Percentiles rank a stretch among this genome's conserved stretches.
Evolutionary conservation across 1,140 invertebrate genomes (phyloP).

Genomic region (Brachionus rotundiformis): DNA sequence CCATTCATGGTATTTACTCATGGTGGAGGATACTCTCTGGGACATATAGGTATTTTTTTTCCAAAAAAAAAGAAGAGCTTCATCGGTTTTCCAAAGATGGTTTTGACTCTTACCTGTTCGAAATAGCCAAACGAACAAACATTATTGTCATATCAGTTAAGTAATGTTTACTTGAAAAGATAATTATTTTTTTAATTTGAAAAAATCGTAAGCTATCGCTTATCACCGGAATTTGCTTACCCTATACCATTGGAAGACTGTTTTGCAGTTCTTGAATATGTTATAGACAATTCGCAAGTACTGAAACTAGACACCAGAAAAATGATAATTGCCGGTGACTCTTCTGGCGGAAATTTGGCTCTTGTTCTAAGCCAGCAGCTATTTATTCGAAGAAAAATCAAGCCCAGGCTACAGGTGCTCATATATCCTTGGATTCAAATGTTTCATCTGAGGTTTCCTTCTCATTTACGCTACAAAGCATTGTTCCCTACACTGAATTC

Average conservation of each 20-base stretch:
- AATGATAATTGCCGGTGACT: constrained; percentile 48
- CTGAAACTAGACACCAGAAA: constrained; percentile 53
- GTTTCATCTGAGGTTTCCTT: constrained; percentile 60
- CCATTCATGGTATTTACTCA: constrained; percentile 26
- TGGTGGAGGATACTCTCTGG: constrained; percentile 37
- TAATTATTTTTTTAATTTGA: background rate
- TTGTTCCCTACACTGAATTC: background rate
- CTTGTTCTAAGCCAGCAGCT: constrained; percentile 23
- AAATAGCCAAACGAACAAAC: constrained; percentile 36
- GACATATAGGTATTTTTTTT: constrained; percentile 13
- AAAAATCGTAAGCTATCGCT: constrained; percentile 55
- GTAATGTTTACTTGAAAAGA: constrained; percentile 50
- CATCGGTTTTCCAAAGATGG: constrained; percentile 14
- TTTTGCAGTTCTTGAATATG: constrained; percentile 56
- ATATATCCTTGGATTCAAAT: constrained; percentile 60
- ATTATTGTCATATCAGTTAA: constrained; percentile 57
- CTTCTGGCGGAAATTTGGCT: constrained; percentile 56
- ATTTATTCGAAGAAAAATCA: constrained; percentile 20
- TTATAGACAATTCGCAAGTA: constrained; percentile 54
- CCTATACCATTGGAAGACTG: constrained; percentile 58
- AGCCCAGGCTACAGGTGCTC: constrained; percentile 57
- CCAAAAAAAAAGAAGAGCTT: too few relatives aligned
- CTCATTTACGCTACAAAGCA: constrained; percentile 53
- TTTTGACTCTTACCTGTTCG: constrained; percentile 24
- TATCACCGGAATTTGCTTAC: constrained; percentile 58